A percentile compares a stretch with the other conserved stretches of the same genome.
These are phyloP conservation scores for Picathartes gymnocephalus DNA, from an alignment of 2,113 vertebrate genomes.

Conservation along the genomic window DNA sequence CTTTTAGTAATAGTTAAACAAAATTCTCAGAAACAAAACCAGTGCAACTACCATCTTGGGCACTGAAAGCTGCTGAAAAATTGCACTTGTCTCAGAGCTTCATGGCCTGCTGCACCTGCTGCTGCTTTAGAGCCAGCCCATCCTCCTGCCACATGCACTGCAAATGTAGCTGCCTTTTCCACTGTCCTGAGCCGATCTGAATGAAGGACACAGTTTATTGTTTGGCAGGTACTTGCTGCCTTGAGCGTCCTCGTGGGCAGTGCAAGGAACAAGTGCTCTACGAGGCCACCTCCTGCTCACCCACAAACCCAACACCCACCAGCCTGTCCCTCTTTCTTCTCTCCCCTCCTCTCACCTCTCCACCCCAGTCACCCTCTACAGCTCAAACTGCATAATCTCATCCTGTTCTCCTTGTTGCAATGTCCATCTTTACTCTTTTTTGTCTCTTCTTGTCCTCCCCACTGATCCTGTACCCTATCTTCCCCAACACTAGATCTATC, in stretches of 20 bases:
- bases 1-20: neutral
- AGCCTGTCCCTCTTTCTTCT: neutral
- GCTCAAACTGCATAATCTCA: neutral
- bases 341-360: neutral
- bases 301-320: neutral
- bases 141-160: neutral
- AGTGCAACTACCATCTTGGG: neutral
- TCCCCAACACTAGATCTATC: neutral
- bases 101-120: neutral
- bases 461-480: neutral
- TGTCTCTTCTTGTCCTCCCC: neutral
- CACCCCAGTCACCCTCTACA: neutral
- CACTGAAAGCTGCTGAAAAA: neutral
- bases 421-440: neutral
- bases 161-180: neutral
- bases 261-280: neutral
- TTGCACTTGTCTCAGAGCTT: neutral
- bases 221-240: neutral
- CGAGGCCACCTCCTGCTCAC: neutral
- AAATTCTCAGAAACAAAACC: neutral
- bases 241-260: accelerated
- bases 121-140: neutral
- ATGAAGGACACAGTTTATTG: neutral
- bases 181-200: neutral
- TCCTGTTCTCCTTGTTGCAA: neutral